Conservation (phyloP, 2,113 vertebrate species). For the Coturnix japonica region DNA sequence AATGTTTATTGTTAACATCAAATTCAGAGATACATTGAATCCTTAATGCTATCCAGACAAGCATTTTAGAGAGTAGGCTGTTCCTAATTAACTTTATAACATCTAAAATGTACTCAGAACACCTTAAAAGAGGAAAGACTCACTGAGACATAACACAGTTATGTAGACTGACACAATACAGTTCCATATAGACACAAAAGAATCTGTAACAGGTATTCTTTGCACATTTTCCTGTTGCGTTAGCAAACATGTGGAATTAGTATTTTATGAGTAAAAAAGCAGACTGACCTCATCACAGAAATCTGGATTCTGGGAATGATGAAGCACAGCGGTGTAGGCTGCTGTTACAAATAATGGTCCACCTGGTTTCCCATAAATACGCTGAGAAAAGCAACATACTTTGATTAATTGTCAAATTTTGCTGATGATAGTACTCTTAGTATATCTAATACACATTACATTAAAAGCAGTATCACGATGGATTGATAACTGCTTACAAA, state of each 20-base stretch:
- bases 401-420: constrained; percentile 35
- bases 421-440: neutral
- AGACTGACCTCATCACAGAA: constrained; percentile 94
- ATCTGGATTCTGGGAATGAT: constrained; percentile 97
- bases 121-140: neutral
- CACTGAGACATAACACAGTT: neutral
- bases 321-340: constrained; percentile 89
- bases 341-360: constrained; percentile 88
- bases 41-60: neutral
- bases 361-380: constrained; percentile 96
- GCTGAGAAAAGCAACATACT: constrained; percentile 76
- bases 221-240: neutral
- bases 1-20: neutral
- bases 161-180: neutral
- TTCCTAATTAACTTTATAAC: constrained; percentile 37
- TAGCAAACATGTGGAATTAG: neutral
- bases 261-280: neutral
- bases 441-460: neutral
- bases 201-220: neutral
- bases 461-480: neutral
- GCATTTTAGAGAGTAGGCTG: neutral
- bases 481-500: neutral
- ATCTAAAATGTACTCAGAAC: constrained; percentile 22
- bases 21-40: constrained; percentile 20
- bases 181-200: neutral